Percentiles rank a stretch among this genome's conserved stretches.
These are phyloP conservation scores for Astatoreochromis straeleni DNA, from an alignment of 2,113 vertebrate genomes.

Conservation along the genomic window DNA sequence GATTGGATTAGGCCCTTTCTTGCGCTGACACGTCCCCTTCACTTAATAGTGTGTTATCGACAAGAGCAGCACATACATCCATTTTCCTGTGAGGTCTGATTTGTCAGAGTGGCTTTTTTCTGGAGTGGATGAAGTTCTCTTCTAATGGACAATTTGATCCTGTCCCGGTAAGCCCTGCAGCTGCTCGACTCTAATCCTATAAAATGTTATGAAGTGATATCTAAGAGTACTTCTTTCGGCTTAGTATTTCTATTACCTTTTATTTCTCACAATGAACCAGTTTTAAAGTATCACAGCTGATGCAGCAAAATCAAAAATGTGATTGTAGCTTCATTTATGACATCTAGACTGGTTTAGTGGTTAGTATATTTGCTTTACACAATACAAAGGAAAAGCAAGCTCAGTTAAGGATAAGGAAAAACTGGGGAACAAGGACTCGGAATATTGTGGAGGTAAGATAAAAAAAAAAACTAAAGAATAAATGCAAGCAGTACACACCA, in stretches of 20 bases:
- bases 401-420: neutral
- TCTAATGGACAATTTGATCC: neutral
- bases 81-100: slow-evolving; percentile 15
- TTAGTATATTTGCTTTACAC: neutral
- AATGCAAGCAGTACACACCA: neutral
- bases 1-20: slow-evolving; percentile 45
- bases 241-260: neutral
- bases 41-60: slow-evolving; percentile 48
- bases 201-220: neutral
- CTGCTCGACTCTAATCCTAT: neutral
- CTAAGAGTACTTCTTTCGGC: neutral
- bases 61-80: slow-evolving; percentile 26
- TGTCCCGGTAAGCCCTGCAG: neutral
- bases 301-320: neutral
- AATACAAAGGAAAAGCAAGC: neutral
- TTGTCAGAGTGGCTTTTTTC: slow-evolving; percentile 12
- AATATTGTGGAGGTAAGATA: neutral
- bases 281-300: neutral
- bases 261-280: neutral
- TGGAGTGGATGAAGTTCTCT: slow-evolving; percentile 3
- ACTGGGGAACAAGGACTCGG: neutral
- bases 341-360: neutral
- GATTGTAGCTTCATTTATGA: neutral
- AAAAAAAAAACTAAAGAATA: neutral
- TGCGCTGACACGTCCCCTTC: slow-evolving; percentile 43